Conservation (phyloP, 2,888 invertebrate species). For the Reticulitermes lucifugus region DNA sequence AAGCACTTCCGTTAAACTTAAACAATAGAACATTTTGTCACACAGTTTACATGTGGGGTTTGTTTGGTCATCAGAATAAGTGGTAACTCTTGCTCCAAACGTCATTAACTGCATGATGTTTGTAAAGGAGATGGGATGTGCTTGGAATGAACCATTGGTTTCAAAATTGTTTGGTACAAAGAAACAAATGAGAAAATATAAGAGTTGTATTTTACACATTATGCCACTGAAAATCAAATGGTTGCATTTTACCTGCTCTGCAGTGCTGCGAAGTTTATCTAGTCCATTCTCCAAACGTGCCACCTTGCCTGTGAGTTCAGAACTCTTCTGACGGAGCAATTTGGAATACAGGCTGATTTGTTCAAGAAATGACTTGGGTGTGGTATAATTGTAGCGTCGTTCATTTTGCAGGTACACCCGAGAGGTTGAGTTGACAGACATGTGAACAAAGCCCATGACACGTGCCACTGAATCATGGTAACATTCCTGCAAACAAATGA, state of each 20-base stretch:
- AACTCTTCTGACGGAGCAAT: conserved; percentile 83
- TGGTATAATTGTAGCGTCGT: conserved; percentile 95
- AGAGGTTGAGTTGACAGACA: conserved; percentile 91
- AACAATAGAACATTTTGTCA: no score
- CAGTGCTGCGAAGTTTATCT: conserved; percentile 89
- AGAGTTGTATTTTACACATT: no score
- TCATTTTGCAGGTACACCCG: conserved; percentile 90
- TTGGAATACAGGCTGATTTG: conserved; percentile 94
- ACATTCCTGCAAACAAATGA: conserved; percentile 66
- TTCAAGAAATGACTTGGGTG: conserved; percentile 96
- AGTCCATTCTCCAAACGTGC: conserved; percentile 91
- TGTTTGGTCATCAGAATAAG: no score
- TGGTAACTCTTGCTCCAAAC: no score
- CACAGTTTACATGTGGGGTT: no score
- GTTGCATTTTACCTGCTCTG: conserved; percentile 73
- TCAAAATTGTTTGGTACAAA: no score
- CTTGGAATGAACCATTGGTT: no score
- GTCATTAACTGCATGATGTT: no score
- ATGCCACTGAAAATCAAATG: not conserved
- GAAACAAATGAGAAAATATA: no score
- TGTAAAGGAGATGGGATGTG: no score
- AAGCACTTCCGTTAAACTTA: no score
- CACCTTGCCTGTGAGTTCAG: conserved; percentile 89
- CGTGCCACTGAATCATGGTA: conserved; percentile 86
- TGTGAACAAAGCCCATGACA: conserved; percentile 96